Base-by-base conservation (phyloP, 2,113 vertebrate genomes). In the Pollimyrus isidori region DNA sequence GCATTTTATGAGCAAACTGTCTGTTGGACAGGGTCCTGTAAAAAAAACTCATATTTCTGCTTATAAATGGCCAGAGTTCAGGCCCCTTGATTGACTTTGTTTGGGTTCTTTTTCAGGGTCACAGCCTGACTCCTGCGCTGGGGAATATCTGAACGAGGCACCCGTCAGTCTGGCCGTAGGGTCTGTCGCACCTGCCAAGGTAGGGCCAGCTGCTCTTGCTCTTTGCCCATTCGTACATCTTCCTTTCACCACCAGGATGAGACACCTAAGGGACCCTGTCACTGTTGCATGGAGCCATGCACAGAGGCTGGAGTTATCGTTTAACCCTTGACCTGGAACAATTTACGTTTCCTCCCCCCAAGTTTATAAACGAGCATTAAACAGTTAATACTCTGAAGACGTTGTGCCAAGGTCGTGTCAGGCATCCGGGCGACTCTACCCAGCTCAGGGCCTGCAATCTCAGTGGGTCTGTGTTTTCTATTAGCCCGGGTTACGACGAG, bases 61-160 rank as follows among this genome's bases (percentile, higher is more conserved):
- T 39, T 39, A 35, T 76, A 65, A 65, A 65, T 73, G 30, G 11
- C 13, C 1, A 0, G 30, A 5, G 69, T 91, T 48, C 52, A 52
- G 39, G 65, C 23, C 21, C 15, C 80, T 49, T 87, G 35, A 39
- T 23, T 89, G 62, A 23, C 49, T 89, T 52, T 90, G 17, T 89
- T 19, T 88, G 0, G 85, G 46, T 92, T 62, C 93, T 46, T 92
- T 53, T 89, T 69, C 91, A 96, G 95, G 92, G 92, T 91, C 93
- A 89, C 91, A 91, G 89, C 92, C 93, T 80, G 91, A 91, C 89
- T 92, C 91, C 88, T 90, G 89, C 89, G 89, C 89, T 89, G 89
- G 91, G 90, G 90, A 89, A 89, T 92, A 87, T 88, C 84, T 17
- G 56, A 91, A 95, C 65, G 92, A 90, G 17, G 88, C 90, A 89